phyloP scores from a whole-genome alignment of 2,888 invertebrate species.

The Cyclophora albipunctata region DNA sequence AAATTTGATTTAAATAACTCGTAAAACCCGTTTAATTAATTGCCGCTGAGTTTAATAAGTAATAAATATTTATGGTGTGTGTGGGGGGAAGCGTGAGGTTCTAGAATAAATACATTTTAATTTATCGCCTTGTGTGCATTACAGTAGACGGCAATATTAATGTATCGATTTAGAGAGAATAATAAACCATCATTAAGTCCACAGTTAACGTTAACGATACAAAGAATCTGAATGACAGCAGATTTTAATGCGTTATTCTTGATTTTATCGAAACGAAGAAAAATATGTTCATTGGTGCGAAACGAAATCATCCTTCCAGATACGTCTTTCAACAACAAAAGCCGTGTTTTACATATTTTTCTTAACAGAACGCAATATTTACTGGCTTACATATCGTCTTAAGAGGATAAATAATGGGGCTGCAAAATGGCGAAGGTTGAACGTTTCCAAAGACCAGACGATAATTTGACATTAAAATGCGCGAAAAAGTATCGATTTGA shows the following conservation, averaged over 20 bases:
- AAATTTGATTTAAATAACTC: constrained; percentile 49
- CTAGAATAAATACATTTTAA: constrained; percentile 56
- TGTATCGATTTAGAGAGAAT: too few relatives aligned
- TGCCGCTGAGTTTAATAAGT: constrained; percentile 51
- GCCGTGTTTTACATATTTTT: constrained; percentile 64
- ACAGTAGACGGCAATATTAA: constrained; percentile 18
- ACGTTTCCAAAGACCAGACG: constrained; percentile 31
- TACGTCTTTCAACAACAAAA: constrained; percentile 62
- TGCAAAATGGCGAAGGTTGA: constrained; percentile 42
- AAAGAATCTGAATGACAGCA: constrained; percentile 31
- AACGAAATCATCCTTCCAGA: constrained; percentile 62
- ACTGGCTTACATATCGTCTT: constrained; percentile 51
- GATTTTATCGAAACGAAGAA: constrained; percentile 54
- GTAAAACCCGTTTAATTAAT: constrained; percentile 52
- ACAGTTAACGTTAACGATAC: too few relatives aligned
- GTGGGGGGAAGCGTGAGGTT: constrained; percentile 20
- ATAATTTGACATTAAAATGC: constrained; percentile 40
- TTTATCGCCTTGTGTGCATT: constrained; percentile 58
- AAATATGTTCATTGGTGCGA: constrained; percentile 64
- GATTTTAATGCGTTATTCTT: constrained; percentile 56
- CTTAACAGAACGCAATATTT: constrained; percentile 54
- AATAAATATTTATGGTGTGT: constrained; percentile 55
- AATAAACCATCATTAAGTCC: too few relatives aligned
- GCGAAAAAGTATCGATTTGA: constrained; percentile 22
- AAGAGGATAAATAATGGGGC: constrained; percentile 57